phyloP scores from a whole-genome alignment of 30 jellyfish, hydroid and myxozoan genomes.

The Hydractinia echinata region DNA sequence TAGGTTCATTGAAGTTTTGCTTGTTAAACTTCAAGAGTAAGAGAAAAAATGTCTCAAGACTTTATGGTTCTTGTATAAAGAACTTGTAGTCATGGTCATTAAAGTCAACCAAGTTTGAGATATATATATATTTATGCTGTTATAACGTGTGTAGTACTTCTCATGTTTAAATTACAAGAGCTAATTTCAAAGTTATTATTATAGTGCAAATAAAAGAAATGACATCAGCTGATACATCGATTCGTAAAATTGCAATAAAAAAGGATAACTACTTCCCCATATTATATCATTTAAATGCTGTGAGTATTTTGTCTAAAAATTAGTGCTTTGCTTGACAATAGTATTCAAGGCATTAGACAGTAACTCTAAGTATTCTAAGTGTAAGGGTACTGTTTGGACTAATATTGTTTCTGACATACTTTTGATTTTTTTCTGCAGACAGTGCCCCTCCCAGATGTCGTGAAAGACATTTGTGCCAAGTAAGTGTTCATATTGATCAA shows the following conservation, averaged over 20 bases:
- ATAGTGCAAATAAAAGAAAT: too few relatives aligned
- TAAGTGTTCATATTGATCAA: constrained; percentile 2
- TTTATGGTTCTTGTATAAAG: too few relatives aligned
- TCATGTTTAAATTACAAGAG: too few relatives aligned
- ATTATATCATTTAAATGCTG: constrained; percentile 71
- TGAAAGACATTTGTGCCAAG: constrained; percentile 73
- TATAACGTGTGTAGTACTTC: too few relatives aligned
- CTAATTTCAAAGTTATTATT: too few relatives aligned
- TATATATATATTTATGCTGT: too few relatives aligned
- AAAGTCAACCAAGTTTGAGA: too few relatives aligned
- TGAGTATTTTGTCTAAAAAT: constrained; percentile 20
- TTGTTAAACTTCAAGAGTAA: too few relatives aligned
- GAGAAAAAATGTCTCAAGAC: too few relatives aligned
- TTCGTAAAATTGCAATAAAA: constrained; percentile 75
- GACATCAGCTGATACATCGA: too few relatives aligned
- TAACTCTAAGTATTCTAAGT: background rate
- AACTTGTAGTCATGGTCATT: too few relatives aligned
- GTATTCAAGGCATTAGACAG: background rate
- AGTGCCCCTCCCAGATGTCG: constrained; percentile 24
- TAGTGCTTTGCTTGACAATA: background rate
- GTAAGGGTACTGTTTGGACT: background rate
- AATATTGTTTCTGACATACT: background rate
- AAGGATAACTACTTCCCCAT: constrained; percentile 78
- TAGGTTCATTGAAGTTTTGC: too few relatives aligned
- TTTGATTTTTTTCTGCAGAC: background rate